Evolutionary conservation across 2,888 invertebrate genomes (phyloP).

Genomic region (Chamaedrilus cognettii): DNA sequence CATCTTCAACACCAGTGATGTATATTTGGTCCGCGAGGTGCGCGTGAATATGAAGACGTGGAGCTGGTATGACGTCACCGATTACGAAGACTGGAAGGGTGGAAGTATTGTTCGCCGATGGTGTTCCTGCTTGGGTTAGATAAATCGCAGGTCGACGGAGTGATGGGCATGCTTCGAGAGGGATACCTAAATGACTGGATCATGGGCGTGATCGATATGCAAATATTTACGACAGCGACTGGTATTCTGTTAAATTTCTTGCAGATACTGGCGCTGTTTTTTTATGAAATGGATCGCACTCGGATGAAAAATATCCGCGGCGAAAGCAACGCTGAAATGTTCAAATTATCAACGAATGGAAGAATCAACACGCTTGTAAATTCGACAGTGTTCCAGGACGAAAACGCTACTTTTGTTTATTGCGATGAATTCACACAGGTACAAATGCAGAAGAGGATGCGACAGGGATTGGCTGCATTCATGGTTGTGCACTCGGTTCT

Average conservation of each 20-base stretch:
- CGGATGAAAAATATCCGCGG: slow-evolving; percentile 17
- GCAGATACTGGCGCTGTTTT: slow-evolving; percentile 9
- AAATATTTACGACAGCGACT: too few species aligned
- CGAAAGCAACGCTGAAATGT: too few species aligned
- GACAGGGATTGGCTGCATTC: too few species aligned
- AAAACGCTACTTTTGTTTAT: too few species aligned
- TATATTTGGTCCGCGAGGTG: slow-evolving; percentile 11
- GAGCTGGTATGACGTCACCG: slow-evolving; percentile 17
- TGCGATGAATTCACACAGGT: too few species aligned
- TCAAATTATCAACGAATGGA: too few species aligned
- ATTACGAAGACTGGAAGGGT: slow-evolving; percentile 8
- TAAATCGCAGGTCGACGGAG: neutral
- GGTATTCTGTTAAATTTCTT: neutral
- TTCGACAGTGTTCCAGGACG: too few species aligned
- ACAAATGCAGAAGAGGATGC: too few species aligned
- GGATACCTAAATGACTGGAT: slow-evolving; percentile 16
- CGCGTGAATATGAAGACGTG: slow-evolving; percentile 4
- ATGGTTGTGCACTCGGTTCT: too few species aligned
- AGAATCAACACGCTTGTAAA: too few species aligned
- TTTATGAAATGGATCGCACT: slow-evolving; percentile 17
- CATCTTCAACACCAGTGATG: slow-evolving; percentile 11
- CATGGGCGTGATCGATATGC: slow-evolving; percentile 1
- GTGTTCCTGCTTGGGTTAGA: slow-evolving; percentile 9
- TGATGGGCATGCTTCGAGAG: slow-evolving; percentile 4
- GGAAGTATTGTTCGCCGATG: slow-evolving; percentile 4